Percentiles rank a stretch among this genome's conserved stretches.
Conservation (phyloP, 2,797 vertebrate species). For the Agapornis canus region DNA sequence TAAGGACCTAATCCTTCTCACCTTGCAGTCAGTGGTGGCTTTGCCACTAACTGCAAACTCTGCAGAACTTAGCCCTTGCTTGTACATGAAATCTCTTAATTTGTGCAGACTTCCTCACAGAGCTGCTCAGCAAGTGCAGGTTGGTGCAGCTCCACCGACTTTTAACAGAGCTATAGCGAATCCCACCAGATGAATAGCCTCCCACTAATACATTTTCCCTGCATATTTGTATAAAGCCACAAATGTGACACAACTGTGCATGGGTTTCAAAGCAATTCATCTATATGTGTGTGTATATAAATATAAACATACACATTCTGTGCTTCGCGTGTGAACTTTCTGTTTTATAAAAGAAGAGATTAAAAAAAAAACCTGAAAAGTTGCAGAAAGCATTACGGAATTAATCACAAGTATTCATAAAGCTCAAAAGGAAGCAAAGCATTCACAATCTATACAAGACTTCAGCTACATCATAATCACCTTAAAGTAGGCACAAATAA, state of each 20-base stretch:
- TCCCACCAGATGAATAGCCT: neutral
- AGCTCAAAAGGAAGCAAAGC: conserved; percentile 35
- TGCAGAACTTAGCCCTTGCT: neutral
- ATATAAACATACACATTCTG: neutral
- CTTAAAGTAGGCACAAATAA: conserved; percentile 48
- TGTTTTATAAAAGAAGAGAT: conserved; percentile 46
- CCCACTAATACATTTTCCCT: neutral
- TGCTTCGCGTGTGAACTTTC: conserved; percentile 41
- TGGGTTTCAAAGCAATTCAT: conserved; percentile 17
- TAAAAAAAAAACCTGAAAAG: neutral
- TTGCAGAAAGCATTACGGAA: conserved; percentile 55
- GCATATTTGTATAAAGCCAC: neutral
- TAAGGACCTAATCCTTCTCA: neutral
- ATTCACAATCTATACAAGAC: conserved; percentile 37
- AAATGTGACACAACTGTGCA: neutral
- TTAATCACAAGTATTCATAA: conserved; percentile 34
- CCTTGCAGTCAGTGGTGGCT: neutral
- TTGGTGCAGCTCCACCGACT: neutral
- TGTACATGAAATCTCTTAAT: neutral
- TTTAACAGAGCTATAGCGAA: neutral
- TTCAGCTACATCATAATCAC: conserved; percentile 31
- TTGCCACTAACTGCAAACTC: neutral
- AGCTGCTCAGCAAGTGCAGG: neutral
- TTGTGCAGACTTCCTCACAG: neutral
- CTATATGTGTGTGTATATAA: neutral